phyloP scores from a whole-genome alignment of 2,797 vertebrate species.

The Lacerta agilis region DNA sequence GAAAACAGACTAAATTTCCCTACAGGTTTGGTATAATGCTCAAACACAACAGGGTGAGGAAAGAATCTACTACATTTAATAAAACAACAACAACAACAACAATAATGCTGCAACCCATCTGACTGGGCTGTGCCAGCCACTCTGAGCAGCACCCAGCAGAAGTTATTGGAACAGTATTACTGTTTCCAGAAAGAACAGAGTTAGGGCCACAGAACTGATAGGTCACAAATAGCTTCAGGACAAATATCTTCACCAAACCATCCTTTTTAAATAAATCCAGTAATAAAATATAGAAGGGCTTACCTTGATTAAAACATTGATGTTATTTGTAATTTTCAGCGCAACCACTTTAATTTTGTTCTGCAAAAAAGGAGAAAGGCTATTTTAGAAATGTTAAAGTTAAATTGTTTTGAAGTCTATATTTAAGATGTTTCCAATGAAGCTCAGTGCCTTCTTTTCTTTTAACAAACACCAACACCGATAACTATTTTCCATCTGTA shows the following conservation, averaged over 20 bases:
- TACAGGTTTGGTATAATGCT: not conserved
- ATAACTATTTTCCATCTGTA: not conserved
- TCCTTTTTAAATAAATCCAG: not conserved
- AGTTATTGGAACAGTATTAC: not conserved
- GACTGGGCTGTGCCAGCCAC: no score
- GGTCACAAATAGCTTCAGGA: not conserved
- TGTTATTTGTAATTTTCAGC: slow-evolving; percentile 99
- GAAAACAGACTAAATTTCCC: not conserved
- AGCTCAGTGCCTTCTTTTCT: not conserved
- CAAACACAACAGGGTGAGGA: not conserved
- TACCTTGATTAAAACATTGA: slow-evolving; percentile 99
- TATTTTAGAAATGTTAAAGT: slow-evolving; percentile 27
- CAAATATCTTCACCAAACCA: not conserved
- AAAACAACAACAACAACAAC: no score
- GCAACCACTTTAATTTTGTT: slow-evolving; percentile 99
- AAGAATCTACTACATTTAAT: not conserved
- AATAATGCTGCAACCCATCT: no score
- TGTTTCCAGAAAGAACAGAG: not conserved
- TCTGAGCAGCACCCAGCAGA: no score
- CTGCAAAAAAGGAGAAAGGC: slow-evolving; percentile 75
- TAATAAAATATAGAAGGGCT: slow-evolving; percentile 22
- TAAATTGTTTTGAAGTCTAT: not conserved
- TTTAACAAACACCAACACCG: not conserved
- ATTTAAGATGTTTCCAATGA: not conserved
- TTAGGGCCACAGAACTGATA: not conserved